Conservation (phyloP, 2,797 vertebrate genomes). For the Helostoma temminkii region DNA sequence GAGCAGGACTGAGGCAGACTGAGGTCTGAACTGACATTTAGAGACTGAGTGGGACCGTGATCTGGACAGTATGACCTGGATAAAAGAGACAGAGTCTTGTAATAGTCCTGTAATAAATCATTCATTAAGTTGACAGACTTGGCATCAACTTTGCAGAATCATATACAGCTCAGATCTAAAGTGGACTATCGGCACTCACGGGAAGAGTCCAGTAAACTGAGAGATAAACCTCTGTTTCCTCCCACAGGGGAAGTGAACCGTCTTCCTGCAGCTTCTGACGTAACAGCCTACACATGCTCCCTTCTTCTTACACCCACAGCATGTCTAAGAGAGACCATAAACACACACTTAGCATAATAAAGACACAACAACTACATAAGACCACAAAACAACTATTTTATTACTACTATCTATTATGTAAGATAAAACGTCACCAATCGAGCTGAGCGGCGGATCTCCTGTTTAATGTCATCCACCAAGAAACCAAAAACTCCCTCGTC, state of each 20-base stretch:
- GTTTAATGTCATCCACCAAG: slow-evolving; percentile 91
- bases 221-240: slow-evolving; percentile 88
- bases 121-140: too few relatives aligned
- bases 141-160: too few relatives aligned
- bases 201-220: slow-evolving; percentile 91
- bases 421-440: slow-evolving; percentile 86
- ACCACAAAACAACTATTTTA: too few relatives aligned
- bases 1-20: slow-evolving; percentile 88
- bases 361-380: not conserved
- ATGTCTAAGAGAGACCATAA: slow-evolving; percentile 81
- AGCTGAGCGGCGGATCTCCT: slow-evolving; percentile 88
- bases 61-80: slow-evolving; percentile 92
- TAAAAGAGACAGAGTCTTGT: slow-evolving; percentile 4
- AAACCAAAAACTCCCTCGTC: slow-evolving; percentile 93
- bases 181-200: slow-evolving; percentile 80
- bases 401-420: not conserved
- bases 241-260: slow-evolving; percentile 93
- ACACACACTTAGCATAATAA: not conserved
- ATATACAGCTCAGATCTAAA: not conserved
- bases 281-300: slow-evolving; percentile 94
- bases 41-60: slow-evolving; percentile 89
- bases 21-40: slow-evolving; percentile 59
- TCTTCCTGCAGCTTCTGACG: slow-evolving; percentile 88
- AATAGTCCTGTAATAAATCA: not conserved
- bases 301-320: slow-evolving; percentile 87